Evolutionary conservation across 2,797 vertebrate genomes (phyloP).

Genomic region (Momotus momota): DNA sequence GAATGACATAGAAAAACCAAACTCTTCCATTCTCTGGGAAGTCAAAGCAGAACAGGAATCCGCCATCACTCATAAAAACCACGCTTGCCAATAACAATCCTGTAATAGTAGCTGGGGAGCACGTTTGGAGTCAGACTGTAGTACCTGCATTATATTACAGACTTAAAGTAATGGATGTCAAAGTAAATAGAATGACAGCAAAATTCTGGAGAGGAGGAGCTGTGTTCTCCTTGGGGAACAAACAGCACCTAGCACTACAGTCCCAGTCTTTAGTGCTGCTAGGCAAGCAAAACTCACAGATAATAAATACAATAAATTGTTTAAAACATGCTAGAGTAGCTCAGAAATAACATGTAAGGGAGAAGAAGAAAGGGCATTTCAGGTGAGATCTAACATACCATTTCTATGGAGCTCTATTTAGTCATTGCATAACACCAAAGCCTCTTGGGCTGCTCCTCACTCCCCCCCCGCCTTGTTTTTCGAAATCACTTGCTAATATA

Average conservation of each 20-base stretch:
- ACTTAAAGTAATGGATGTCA: neutral
- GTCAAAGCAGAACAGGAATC: neutral
- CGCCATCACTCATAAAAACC: fast-evolving
- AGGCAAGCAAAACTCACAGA: neutral
- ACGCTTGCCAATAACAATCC: neutral
- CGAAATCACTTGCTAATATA: neutral
- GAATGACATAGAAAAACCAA: neutral
- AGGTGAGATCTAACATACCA: neutral
- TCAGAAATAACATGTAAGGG: neutral
- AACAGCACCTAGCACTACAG: neutral
- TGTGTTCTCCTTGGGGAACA: neutral
- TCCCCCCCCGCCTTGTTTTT: neutral
- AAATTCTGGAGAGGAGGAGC: neutral
- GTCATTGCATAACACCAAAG: neutral
- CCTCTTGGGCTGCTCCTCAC: neutral
- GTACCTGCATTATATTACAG: neutral
- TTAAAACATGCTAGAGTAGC: neutral
- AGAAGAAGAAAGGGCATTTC: neutral
- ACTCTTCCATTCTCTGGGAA: neutral
- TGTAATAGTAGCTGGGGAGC: neutral
- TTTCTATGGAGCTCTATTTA: neutral
- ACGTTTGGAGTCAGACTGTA: neutral
- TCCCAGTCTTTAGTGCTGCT: neutral
- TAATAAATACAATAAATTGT: neutral
- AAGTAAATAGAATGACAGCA: neutral